These are phyloP conservation scores for Nettapus auritus DNA, from an alignment of 2,113 vertebrate genomes.

Conservation along the genomic window DNA sequence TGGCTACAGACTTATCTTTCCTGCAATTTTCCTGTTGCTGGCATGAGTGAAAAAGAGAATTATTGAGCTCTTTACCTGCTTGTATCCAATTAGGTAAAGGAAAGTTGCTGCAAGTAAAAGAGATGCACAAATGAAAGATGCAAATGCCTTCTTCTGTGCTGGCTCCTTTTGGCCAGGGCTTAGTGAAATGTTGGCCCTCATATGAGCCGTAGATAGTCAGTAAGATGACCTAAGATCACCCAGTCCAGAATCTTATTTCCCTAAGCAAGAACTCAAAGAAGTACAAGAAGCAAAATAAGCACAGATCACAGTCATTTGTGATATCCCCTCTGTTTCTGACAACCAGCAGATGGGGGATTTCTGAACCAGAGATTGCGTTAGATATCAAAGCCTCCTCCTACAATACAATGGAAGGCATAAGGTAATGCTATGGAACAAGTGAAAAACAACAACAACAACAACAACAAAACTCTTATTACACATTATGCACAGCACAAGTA, in stretches of 20 bases:
- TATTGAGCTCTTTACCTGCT: conserved; percentile 52
- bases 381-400: not conserved
- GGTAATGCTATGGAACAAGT: not conserved
- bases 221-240: not conserved
- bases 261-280: not conserved
- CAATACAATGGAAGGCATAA: not conserved
- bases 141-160: not conserved
- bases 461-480: no score
- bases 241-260: not conserved
- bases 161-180: not conserved
- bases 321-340: not conserved
- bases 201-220: not conserved
- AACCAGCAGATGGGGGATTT: not conserved
- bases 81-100: conserved; percentile 42
- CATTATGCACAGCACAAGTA: not conserved
- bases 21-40: conserved; percentile 52
- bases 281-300: not conserved
- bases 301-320: no score
- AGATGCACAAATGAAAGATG: not conserved
- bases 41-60: conserved; percentile 24
- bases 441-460: no score
- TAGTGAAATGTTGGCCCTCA: not conserved
- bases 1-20: conserved; percentile 32
- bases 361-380: not conserved
- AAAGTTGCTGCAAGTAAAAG: conserved; percentile 5